phyloP scores from a whole-genome alignment of 2,113 vertebrate species.

The Triplophysa siluroides region DNA sequence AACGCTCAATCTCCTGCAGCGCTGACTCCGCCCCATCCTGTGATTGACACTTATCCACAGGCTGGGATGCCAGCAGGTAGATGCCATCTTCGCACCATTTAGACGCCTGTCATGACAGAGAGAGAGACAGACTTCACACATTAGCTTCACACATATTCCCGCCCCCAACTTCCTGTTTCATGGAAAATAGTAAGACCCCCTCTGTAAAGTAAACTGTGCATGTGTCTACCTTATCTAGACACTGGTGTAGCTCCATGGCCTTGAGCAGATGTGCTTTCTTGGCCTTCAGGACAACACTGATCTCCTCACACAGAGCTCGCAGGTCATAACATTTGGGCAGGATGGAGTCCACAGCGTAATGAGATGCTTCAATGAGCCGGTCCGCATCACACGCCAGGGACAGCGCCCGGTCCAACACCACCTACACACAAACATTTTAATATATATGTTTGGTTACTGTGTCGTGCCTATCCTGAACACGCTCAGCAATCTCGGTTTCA shows the following conservation, averaged over 20 bases:
- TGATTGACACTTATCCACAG: slow-evolving; percentile 95
- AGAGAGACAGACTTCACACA: background rate
- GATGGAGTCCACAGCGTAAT: slow-evolving; percentile 95
- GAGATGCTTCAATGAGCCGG: slow-evolving; percentile 81
- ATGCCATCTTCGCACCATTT: slow-evolving; percentile 95
- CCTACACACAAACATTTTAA: slow-evolving; percentile 66
- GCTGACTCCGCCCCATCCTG: slow-evolving; percentile 95
- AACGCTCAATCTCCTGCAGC: slow-evolving; percentile 90
- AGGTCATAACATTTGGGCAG: slow-evolving; percentile 91
- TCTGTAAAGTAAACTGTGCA: no score
- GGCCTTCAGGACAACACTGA: slow-evolving; percentile 65
- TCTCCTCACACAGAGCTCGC: slow-evolving; percentile 71
- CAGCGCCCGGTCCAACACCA: slow-evolving; percentile 76
- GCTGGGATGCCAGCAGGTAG: slow-evolving; percentile 92
- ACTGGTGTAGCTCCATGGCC: slow-evolving; percentile 85
- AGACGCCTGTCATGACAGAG: slow-evolving; percentile 74
- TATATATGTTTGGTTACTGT: no score
- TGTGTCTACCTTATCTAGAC: slow-evolving; percentile 81
- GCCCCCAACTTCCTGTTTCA: no score
- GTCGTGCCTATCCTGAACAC: background rate
- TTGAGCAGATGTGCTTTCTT: slow-evolving; percentile 79
- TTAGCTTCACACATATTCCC: no score
- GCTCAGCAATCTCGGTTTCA: background rate
- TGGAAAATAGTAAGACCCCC: no score
- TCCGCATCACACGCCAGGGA: slow-evolving; percentile 80